Evolutionary conservation across 2,888 invertebrate species (phyloP).

Genomic region (Clepsis dumicolana): DNA sequence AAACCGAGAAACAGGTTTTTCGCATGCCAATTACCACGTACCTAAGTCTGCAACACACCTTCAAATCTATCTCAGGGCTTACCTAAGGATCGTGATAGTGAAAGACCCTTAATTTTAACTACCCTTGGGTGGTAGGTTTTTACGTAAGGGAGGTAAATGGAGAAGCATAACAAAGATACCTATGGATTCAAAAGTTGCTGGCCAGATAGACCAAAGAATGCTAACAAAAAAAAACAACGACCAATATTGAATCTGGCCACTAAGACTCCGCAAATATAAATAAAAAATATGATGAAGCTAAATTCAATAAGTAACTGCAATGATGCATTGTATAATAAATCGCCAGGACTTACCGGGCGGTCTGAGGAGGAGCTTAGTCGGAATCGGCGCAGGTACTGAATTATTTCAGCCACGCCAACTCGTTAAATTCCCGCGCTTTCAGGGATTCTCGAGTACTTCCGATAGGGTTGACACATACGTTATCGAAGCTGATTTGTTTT

Average conservation of each 20-base stretch:
- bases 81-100: no score
- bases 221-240: neutral
- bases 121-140: neutral
- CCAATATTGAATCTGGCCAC: neutral
- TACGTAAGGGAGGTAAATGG: neutral
- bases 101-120: no score
- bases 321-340: neutral
- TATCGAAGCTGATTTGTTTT: neutral
- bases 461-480: conserved; percentile 61
- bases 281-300: neutral
- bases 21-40: no score
- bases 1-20: no score
- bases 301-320: neutral
- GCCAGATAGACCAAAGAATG: conserved; percentile 32
- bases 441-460: conserved; percentile 47
- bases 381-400: conserved; percentile 64
- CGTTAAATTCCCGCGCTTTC: conserved; percentile 65
- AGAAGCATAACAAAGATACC: no score
- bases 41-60: no score
- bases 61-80: no score
- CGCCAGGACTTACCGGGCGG: conserved; percentile 60
- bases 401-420: conserved; percentile 50
- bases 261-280: neutral
- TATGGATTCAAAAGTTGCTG: conserved; percentile 43
- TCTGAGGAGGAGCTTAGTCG: conserved; percentile 57